Base-by-base conservation (phyloP, 2,113 vertebrate genomes). In the Cranoglanis bouderius region DNA sequence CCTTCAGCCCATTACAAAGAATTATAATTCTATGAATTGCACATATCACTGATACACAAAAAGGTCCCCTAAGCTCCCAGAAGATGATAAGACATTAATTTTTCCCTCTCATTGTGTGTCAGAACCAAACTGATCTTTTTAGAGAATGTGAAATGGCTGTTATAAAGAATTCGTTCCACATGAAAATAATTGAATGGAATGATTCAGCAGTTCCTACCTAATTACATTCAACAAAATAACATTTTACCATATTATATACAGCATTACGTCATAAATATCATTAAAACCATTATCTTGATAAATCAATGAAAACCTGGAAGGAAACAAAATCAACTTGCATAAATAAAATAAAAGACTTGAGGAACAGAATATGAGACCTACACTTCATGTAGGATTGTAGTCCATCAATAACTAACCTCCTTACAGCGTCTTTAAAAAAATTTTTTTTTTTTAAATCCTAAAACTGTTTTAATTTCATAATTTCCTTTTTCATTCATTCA, bases 61-160 rank as follows among this genome's bases (percentile, higher is more conserved):
- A 67, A 24, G 29, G 38, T 12, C 38, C 21, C 26, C 43, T 85
- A 85, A 74, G 55, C 72, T 55, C 14, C 29, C 57, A 55, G 85
- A 82, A 65, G 59, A 72, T 38, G 59, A 72, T 51, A 75, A n/a
- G 65, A 70, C 57, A 40, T 40, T 26, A 59, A 82, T 67, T 82
- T 72, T 49, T 18, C 35, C 49, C 19, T 80, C 57, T 77, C 80
- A 80, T 67, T 57, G 63, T 77, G 82, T 38, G 24, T 81, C 88
- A 89, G 85, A 84, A 74, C 84, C 72, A 75, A 75, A 46, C 72
- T n/a, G 32, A 55, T 53, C 16, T 84, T 51, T 40, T 49, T 74
- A 85, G 72, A 87, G 40, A 72, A 78, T 57, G 21, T 10, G 43
- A 74, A 85, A 89, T 53, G n/a, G 85, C 43, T 53, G 72, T 19